Evolutionary conservation across 2,888 invertebrate genomes (phyloP).

Genomic region (Microctonus aethiopoides): DNA sequence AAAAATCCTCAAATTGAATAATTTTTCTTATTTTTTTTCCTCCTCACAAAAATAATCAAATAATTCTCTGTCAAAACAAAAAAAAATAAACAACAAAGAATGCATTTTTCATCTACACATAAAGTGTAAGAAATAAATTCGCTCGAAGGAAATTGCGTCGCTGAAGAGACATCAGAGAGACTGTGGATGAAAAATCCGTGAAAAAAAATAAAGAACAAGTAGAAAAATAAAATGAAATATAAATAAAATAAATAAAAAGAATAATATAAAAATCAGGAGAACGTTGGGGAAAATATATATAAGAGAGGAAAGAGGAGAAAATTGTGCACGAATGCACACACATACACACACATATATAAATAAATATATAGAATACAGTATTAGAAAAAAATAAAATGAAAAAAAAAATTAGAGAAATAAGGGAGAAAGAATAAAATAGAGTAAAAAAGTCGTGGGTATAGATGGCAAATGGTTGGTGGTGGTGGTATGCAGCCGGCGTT

Average conservation of each 20-base stretch:
- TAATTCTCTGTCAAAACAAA: no score
- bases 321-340: background rate
- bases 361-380: background rate
- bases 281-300: background rate
- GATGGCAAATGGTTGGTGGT: constrained; percentile 21
- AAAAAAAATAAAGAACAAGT: no score
- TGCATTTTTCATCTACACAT: background rate
- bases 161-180: constrained; percentile 17
- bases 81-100: no score
- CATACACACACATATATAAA: background rate
- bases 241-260: no score
- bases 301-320: background rate
- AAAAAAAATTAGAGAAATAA: constrained; percentile 20
- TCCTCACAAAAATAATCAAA: background rate
- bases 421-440: constrained; percentile 25
- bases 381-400: background rate
- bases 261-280: background rate
- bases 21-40: background rate
- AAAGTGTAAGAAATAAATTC: constrained; percentile 50
- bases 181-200: background rate
- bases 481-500: constrained; percentile 47
- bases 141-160: constrained; percentile 53
- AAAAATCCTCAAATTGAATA: background rate
- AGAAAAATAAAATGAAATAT: no score
- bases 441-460: constrained; percentile 29